Percentiles rank a stretch among this genome's conserved stretches.
Conservation (phyloP, 2,888 invertebrate species). For the Coremacera marginata region DNA sequence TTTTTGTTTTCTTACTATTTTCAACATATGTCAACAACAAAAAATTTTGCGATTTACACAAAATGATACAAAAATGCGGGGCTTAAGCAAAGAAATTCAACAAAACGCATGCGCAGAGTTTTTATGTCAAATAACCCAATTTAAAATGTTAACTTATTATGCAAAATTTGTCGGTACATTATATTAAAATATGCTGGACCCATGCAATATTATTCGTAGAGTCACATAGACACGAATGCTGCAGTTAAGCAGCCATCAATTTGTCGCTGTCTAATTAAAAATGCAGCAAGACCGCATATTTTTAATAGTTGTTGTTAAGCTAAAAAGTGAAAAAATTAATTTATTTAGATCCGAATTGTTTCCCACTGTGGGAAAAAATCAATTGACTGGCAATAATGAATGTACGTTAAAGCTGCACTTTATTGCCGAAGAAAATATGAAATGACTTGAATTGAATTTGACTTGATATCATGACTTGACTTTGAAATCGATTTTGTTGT, state of each 20-base stretch:
- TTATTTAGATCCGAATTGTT: slow-evolving; percentile 28
- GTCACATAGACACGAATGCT: neutral
- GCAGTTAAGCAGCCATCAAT: neutral
- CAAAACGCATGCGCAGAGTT: slow-evolving; percentile 7
- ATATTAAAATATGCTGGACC: neutral
- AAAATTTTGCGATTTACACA: neutral
- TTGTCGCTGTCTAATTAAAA: slow-evolving; percentile 13
- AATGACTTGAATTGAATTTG: too few relatives aligned
- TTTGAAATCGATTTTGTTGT: too few relatives aligned
- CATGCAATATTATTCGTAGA: neutral
- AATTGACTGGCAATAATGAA: neutral
- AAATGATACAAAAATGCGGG: slow-evolving; percentile 24
- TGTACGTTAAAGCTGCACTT: neutral
- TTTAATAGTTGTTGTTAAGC: neutral
- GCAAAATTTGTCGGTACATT: neutral
- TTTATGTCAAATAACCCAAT: neutral
- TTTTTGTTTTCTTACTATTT: too few relatives aligned
- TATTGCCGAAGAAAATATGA: neutral
- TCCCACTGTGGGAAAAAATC: slow-evolving; percentile 35
- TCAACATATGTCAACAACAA: neutral
- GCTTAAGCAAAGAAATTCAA: slow-evolving; percentile 29
- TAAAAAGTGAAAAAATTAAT: neutral
- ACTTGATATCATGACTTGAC: too few relatives aligned
- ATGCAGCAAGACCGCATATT: slow-evolving; percentile 11
- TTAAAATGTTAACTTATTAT: neutral